Evolutionary conservation across 1,140 invertebrate species (phyloP).

Genomic region (Zaprionus gabonicus): DNA sequence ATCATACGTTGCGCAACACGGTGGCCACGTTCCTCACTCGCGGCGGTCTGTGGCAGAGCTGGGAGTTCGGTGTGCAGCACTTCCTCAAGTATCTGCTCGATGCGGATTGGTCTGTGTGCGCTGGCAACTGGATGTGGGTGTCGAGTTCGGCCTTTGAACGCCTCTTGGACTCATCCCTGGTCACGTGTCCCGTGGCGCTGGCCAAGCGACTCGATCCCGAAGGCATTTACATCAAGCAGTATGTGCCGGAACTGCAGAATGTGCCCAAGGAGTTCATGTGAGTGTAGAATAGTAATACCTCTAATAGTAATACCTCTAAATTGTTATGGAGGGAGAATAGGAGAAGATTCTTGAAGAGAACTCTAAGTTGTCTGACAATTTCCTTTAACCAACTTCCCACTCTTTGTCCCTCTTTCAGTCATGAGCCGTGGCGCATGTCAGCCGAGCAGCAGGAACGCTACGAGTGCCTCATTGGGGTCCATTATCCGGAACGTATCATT

Average conservation of each 20-base stretch:
- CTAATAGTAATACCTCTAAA: no score
- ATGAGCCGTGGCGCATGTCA: conserved; percentile 91
- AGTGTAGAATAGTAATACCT: conserved; percentile 41
- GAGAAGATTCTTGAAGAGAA: no score
- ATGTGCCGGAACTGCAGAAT: conserved; percentile 88
- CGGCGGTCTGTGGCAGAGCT: conserved; percentile 90
- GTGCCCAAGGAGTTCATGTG: conserved; percentile 89
- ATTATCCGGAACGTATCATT: conserved; percentile 90
- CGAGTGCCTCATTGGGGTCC: conserved; percentile 89
- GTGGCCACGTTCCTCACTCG: conserved; percentile 90
- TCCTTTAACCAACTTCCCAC: no score
- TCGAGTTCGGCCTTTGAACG: conserved; percentile 90
- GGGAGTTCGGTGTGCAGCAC: conserved; percentile 89
- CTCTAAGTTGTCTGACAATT: no score
- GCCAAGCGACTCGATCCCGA: conserved; percentile 89
- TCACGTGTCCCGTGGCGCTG: conserved; percentile 88
- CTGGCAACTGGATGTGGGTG: conserved; percentile 93
- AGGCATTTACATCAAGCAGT: conserved; percentile 89
- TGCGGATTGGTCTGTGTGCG: conserved; percentile 90
- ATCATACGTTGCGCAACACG: conserved; percentile 89
- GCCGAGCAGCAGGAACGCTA: conserved; percentile 88
- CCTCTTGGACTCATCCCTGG: conserved; percentile 87
- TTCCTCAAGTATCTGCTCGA: conserved; percentile 89
- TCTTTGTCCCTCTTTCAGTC: conserved; percentile 66
- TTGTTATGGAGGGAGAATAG: no score